These are phyloP conservation scores for Magallana ariakensis DNA, from an alignment of 1,140 invertebrate genomes.

Conservation along the genomic window DNA sequence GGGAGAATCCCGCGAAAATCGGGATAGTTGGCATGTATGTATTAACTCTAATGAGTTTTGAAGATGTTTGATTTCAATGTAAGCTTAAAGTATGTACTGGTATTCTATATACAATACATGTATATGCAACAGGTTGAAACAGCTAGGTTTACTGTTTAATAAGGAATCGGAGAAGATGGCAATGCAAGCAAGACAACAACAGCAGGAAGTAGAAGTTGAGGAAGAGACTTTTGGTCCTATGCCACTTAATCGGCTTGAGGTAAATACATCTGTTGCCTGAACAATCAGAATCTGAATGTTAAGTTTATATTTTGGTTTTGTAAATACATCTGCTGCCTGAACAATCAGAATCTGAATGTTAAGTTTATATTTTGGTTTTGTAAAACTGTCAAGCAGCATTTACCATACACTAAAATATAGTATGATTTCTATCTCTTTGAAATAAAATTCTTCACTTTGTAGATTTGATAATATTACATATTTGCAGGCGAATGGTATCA, in stretches of 20 bases:
- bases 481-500: constrained; percentile 85
- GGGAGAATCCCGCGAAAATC: too few species aligned
- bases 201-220: constrained; percentile 58
- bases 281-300: not conserved
- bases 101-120: too few species aligned
- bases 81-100: too few species aligned
- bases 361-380: not conserved
- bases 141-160: too few species aligned
- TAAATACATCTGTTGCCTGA: constrained; percentile 40
- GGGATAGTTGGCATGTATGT: too few species aligned
- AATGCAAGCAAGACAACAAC: constrained; percentile 54
- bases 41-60: too few species aligned
- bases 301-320: not conserved
- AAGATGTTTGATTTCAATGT: too few species aligned
- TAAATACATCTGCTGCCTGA: not conserved
- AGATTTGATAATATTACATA: not conserved
- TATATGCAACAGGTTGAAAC: too few species aligned
- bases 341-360: not conserved
- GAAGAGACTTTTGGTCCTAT: constrained; percentile 77
- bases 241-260: constrained; percentile 74
- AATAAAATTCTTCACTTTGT: not conserved
- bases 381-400: not conserved
- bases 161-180: constrained; percentile 27
- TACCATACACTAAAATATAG: not conserved
- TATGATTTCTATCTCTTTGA: not conserved